Conservation (phyloP, 2,888 invertebrate species). For the Cynaeus angustus region DNA sequence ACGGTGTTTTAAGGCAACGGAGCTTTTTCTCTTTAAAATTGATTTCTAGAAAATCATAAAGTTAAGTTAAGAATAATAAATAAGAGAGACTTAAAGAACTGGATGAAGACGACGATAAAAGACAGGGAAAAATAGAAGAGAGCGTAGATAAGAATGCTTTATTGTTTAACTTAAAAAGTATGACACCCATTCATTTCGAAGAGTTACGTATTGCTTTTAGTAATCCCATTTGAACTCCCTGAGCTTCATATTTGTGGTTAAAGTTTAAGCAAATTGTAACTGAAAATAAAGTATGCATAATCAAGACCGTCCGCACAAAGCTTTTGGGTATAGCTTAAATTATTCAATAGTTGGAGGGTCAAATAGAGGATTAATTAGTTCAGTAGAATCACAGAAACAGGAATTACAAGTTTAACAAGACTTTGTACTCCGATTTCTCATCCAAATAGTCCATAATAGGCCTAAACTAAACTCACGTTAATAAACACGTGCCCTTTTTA, state of each 20-base stretch:
- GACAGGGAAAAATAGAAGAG: no score
- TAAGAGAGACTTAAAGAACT: constrained; percentile 3
- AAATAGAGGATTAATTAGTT: constrained; percentile 27
- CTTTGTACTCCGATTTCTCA: constrained; percentile 25
- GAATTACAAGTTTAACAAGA: constrained; percentile 34
- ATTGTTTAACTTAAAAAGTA: no score
- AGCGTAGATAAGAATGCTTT: no score
- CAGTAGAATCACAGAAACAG: constrained; percentile 6
- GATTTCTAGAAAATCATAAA: constrained; percentile 33
- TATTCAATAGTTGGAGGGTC: constrained; percentile 29
- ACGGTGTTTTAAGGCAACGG: constrained; percentile 12
- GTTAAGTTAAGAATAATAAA: constrained; percentile 27
- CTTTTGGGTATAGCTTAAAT: constrained; percentile 23
- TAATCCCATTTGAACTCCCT: no score
- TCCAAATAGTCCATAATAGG: constrained; percentile 22
- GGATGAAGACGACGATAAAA: no score
- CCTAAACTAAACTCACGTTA: background rate
- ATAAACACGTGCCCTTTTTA: constrained; percentile 18
- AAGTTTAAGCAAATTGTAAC: background rate
- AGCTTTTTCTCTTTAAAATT: constrained; percentile 12
- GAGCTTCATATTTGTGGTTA: no score
- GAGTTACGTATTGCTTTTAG: no score
- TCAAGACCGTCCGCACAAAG: constrained; percentile 2
- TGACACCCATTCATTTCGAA: no score
- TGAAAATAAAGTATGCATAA: background rate